Conservation (phyloP, 2,113 vertebrate genomes). For the Malaclemys terrapin region DNA sequence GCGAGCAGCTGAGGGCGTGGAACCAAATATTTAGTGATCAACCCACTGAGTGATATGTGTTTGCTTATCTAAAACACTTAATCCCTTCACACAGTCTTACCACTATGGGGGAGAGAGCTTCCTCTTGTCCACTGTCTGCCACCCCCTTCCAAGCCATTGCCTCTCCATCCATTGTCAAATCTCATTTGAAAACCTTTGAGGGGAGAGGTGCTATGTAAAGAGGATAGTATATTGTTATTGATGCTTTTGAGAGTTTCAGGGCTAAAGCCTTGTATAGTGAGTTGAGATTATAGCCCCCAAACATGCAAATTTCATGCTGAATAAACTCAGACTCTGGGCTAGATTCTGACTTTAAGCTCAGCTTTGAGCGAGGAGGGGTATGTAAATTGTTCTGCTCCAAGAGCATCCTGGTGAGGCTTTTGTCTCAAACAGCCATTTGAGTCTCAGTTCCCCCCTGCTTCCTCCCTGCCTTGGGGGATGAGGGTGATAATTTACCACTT, state of each 20-base stretch:
- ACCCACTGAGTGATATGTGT: neutral
- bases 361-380: neutral
- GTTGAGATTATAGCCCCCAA: conserved; percentile 57
- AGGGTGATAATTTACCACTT: neutral
- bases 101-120: neutral
- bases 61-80: neutral
- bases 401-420: neutral
- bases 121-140: neutral
- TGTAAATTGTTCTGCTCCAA: neutral
- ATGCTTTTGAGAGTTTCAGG: conserved; percentile 58
- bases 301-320: neutral
- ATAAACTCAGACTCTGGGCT: accelerated
- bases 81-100: neutral
- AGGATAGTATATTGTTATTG: conserved; percentile 65
- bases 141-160: neutral
- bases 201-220: conserved; percentile 70
- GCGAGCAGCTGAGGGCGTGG: conserved; percentile 20
- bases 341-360: neutral
- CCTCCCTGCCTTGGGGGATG: neutral
- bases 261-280: conserved; percentile 40
- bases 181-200: conserved; percentile 20
- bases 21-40: conserved; percentile 4
- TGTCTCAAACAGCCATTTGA: neutral
- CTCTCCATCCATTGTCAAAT: neutral
- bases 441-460: neutral